A percentile compares a stretch with the other conserved stretches of the same genome.
Conservation (phyloP, 2,888 invertebrate species). For the Eristalinus sepulchralis region DNA sequence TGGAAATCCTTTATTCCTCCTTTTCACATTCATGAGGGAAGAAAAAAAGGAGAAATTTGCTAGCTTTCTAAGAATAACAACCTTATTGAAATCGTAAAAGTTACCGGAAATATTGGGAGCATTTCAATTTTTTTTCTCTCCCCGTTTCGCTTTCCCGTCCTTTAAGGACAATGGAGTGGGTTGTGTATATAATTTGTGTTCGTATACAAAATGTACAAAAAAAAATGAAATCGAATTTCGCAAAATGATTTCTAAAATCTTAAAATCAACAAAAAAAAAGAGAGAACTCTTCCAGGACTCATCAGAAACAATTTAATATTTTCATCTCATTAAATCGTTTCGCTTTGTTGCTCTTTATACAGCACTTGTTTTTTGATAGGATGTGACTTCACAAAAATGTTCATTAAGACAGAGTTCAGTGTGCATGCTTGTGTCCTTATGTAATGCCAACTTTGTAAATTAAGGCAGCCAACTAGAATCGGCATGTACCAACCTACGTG, state of each 20-base stretch:
- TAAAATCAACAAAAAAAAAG: conserved; percentile 25
- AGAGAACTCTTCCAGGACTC: not conserved
- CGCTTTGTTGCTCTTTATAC: not conserved
- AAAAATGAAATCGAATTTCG: conserved; percentile 60
- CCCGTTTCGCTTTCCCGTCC: not conserved
- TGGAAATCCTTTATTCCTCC: conserved; percentile 65
- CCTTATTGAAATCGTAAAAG: conserved; percentile 56
- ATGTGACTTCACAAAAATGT: conserved; percentile 28
- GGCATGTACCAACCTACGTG: conserved; percentile 26
- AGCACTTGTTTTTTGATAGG: conserved; percentile 22
- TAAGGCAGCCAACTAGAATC: conserved; percentile 59
- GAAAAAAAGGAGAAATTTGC: conserved; percentile 23
- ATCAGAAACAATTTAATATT: conserved; percentile 4
- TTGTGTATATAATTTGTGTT: conserved; percentile 9
- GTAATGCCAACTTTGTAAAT: conserved; percentile 11
- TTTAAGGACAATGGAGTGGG: conserved; percentile 8
- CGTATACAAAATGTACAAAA: conserved; percentile 6
- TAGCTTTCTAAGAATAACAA: conserved; percentile 52
- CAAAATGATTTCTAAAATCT: conserved; percentile 35
- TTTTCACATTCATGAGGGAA: conserved; percentile 5
- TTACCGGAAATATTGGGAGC: conserved; percentile 26
- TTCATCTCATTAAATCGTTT: conserved; percentile 51
- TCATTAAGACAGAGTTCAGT: conserved; percentile 16
- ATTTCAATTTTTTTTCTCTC: not conserved
- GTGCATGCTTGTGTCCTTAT: not conserved